Conservation (phyloP, 2,797 vertebrate species). For the Sciurus carolinensis region DNA sequence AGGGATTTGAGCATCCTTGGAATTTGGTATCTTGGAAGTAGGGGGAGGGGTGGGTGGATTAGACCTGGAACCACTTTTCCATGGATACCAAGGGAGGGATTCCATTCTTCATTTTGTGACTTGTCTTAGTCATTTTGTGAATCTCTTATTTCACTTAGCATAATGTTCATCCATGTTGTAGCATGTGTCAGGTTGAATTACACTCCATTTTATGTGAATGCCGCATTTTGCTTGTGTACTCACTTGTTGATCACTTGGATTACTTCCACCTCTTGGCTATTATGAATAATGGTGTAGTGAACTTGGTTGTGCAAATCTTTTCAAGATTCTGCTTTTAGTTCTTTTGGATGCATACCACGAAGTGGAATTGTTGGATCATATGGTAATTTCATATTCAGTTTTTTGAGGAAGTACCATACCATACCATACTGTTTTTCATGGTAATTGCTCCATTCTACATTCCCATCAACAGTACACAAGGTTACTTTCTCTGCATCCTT, state of each 20-base stretch:
- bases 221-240: not conserved
- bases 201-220: not conserved
- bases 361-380: not conserved
- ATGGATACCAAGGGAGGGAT: not conserved
- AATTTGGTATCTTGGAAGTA: not conserved
- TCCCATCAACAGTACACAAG: not conserved
- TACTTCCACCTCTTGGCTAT: not conserved
- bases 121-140: constrained; percentile 5
- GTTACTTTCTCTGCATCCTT: not conserved
- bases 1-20: not conserved
- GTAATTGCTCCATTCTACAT: not conserved
- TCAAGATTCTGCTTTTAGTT: constrained; percentile 1
- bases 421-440: constrained; percentile 1
- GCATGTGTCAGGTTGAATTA: not conserved
- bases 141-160: constrained; percentile 13
- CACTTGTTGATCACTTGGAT: not conserved
- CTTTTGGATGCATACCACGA: not conserved
- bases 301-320: not conserved
- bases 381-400: not conserved
- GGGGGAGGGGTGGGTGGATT: not conserved
- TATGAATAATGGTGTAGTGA: not conserved
- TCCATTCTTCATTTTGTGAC: constrained; percentile 20
- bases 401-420: not conserved
- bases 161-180: not conserved
- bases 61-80: not conserved